Base-by-base conservation (phyloP, 2,113 vertebrate genomes). In the Lagopus leucura region DNA sequence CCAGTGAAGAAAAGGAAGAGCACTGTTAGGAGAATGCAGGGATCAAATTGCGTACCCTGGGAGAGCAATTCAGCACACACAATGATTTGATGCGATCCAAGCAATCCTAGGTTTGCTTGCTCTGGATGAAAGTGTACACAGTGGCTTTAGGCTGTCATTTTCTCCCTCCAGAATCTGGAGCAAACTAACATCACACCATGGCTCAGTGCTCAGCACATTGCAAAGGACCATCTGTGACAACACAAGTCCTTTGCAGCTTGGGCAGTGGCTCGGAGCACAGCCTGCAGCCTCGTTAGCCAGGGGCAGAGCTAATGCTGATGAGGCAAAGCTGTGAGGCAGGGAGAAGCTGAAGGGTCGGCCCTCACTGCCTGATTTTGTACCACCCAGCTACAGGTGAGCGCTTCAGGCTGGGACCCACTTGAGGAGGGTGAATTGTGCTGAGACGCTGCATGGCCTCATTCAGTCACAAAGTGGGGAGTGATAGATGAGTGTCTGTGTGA, bases 311-410 rank as follows among this genome's bases (percentile, higher is more conserved):
- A 38, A 38, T 38, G 38, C 38, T 11, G 57, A 6, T 43, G 32
- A 71, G 22, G 7, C 64, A 19, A 30, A 40, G 11, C 32, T 55
- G 54, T 25, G 12, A 43, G 36, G 42, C 40, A 75, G 24, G 2
- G 0, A 11, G 55, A 63, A 10, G 16, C 28, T 27, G 38, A 70
- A 60, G 28, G 43, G 43, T 38, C 50, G 24, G 18, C 11, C 27
- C 40, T 7, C 15, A 10, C n/a, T 30, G 32, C 21, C 19, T 65
- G 58, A 38, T 52, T 38, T 74, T 0, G 0, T n/a, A 40, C 20
- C 52, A 19, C 22, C 43, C 11, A 63, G 30, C 57, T 64, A 34
- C 11, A 40, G 48, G 28, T n/a, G 25, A n/a, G 34, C 22, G 30
- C 27, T 67, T 73, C 43, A 34, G n/a, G 11, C 47, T 77, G 60